A percentile compares a stretch with the other conserved stretches of the same genome.
phyloP scores from a whole-genome alignment of 1,140 invertebrate genomes.

The Ectropis grisescens region DNA sequence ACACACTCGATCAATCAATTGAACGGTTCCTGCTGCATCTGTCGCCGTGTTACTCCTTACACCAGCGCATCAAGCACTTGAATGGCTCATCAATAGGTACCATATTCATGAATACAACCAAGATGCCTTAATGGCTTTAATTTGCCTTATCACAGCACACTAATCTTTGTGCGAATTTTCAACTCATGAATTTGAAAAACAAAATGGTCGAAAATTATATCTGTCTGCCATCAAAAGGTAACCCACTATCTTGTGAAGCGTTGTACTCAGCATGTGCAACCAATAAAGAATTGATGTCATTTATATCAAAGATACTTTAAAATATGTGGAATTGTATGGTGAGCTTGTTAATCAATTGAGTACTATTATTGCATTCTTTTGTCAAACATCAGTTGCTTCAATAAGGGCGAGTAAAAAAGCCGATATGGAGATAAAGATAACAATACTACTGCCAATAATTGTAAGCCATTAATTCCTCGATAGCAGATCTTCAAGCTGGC shows the following conservation, averaged over 20 bases:
- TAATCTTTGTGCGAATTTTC: constrained; percentile 88
- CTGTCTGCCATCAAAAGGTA: constrained; percentile 78
- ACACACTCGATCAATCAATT: constrained; percentile 82
- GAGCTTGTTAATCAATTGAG: constrained; percentile 73
- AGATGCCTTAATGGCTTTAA: constrained; percentile 82
- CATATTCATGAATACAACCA: constrained; percentile 91
- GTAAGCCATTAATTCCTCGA: constrained; percentile 76
- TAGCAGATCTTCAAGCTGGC: constrained; percentile 80
- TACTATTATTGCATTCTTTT: constrained; percentile 84
- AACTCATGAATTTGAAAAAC: constrained; percentile 79
- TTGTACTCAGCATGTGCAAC: constrained; percentile 80
- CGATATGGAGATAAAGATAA: constrained; percentile 78
- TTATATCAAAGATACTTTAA: constrained; percentile 79
- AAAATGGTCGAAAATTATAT: constrained; percentile 88
- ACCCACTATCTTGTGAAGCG: constrained; percentile 78
- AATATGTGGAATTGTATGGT: constrained; percentile 76
- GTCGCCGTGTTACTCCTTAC: constrained; percentile 89
- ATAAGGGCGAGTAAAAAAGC: constrained; percentile 71
- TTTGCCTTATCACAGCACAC: constrained; percentile 94
- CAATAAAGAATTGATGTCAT: constrained; percentile 79
- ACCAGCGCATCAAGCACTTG: constrained; percentile 90
- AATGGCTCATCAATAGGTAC: constrained; percentile 93
- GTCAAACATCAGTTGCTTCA: constrained; percentile 78
- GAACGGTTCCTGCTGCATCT: constrained; percentile 83
- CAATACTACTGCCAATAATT: constrained; percentile 78